Percentiles rank a stretch among this genome's conserved stretches.
phyloP scores from a whole-genome alignment of 1,140 invertebrate genomes.

The Spodoptera litura region DNA sequence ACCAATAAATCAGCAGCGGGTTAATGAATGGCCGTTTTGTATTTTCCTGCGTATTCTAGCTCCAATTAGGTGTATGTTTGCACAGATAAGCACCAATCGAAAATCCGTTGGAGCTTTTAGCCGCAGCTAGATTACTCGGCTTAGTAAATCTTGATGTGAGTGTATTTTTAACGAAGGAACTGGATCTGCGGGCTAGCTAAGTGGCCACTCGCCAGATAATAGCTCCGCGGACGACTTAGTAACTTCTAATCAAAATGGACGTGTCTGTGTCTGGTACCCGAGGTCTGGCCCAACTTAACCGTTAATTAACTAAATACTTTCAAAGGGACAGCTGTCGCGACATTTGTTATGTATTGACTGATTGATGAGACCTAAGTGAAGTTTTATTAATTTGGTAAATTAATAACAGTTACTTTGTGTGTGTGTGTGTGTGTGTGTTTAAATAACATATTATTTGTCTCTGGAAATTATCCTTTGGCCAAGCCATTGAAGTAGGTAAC shows the following conservation, averaged over 20 bases:
- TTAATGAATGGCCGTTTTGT: constrained; percentile 13
- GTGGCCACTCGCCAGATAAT: constrained; percentile 34
- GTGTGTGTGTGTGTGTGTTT: too few relatives aligned
- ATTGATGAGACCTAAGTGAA: too few relatives aligned
- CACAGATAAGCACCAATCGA: constrained; percentile 22
- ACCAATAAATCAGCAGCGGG: constrained; percentile 17
- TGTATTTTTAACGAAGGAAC: constrained; percentile 44
- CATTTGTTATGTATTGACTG: neutral
- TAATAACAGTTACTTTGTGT: too few relatives aligned
- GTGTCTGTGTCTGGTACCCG: constrained; percentile 1
- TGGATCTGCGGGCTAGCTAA: constrained; percentile 16
- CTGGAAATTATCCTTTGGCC: neutral
- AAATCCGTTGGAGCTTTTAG: constrained; percentile 40
- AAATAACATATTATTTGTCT: neutral
- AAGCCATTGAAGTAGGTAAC: neutral
- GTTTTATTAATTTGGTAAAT: too few relatives aligned
- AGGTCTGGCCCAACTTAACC: constrained; percentile 2
- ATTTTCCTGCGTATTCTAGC: constrained; percentile 4
- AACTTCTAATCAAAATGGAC: constrained; percentile 32
- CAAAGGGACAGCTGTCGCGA: neutral
- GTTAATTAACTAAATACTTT: constrained; percentile 19
- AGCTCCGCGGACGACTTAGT: constrained; percentile 23
- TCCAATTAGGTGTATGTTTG: constrained; percentile 17
- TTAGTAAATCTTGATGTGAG: constrained; percentile 31
- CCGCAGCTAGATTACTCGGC: constrained; percentile 25